Evolutionary conservation across 2,113 vertebrate species (phyloP).

Genomic region (Bettongia penicillata): DNA sequence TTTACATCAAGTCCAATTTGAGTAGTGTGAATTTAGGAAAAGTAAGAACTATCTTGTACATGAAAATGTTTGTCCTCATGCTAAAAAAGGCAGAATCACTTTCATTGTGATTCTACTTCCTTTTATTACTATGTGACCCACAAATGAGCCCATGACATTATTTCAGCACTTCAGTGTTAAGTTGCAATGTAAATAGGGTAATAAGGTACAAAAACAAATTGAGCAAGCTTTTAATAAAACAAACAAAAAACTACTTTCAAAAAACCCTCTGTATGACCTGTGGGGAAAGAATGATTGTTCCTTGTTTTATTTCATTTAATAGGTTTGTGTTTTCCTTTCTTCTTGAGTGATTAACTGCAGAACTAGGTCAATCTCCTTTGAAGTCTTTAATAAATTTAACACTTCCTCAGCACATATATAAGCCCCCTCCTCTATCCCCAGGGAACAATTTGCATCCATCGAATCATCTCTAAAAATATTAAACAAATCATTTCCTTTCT

Average conservation of each 20-base stretch:
- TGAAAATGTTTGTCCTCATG: not conserved
- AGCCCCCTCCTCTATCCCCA: not conserved
- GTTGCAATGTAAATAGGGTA: not conserved
- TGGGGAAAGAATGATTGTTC: not conserved
- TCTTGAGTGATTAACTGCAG: not conserved
- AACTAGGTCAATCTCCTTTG: not conserved
- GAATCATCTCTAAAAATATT: not conserved
- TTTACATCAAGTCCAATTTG: not conserved
- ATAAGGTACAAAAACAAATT: not conserved
- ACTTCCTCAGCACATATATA: not conserved
- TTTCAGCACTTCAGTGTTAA: not conserved
- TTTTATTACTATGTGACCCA: slow-evolving; percentile 18
- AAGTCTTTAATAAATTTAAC: not conserved
- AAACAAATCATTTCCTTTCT: not conserved
- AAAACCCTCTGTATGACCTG: not conserved
- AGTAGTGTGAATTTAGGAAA: not conserved
- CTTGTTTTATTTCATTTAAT: slow-evolving; percentile 9
- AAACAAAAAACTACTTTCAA: not conserved
- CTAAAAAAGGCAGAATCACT: not conserved
- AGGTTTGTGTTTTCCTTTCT: not conserved
- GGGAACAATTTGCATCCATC: not conserved
- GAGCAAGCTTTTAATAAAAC: not conserved
- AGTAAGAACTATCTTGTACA: not conserved
- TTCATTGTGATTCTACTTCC: not conserved
- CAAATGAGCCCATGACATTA: not conserved